Percentiles rank a stretch among this genome's conserved stretches.
Conservation (phyloP, 2,888 invertebrate genomes). For the Ferdinandea cuprea region DNA sequence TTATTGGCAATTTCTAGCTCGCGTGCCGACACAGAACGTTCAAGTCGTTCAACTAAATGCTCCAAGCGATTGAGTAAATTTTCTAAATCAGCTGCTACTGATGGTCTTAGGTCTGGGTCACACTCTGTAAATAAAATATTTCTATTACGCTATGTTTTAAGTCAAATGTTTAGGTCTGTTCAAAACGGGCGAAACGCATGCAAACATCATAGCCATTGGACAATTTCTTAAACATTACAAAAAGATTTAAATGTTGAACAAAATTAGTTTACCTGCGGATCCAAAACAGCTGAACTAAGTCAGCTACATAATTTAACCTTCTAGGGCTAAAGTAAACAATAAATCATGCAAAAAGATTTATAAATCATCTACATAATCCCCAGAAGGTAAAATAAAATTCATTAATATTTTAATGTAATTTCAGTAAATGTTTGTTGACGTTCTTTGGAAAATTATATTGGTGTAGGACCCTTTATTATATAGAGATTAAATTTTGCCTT, state of each 20-base stretch:
- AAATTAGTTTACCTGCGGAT: not conserved
- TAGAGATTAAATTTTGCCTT: too few species aligned
- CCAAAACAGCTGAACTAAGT: not conserved
- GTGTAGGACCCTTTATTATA: not conserved
- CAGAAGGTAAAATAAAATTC: not conserved
- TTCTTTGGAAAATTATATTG: not conserved
- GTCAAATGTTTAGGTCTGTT: not conserved
- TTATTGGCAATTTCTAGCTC: slow-evolving; percentile 80
- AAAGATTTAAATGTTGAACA: not conserved
- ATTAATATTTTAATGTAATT: slow-evolving; percentile 18
- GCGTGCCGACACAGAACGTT: slow-evolving; percentile 83
- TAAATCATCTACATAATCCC: not conserved
- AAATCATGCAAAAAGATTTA: not conserved
- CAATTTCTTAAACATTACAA: slow-evolving; percentile 1
- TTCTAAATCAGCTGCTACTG: slow-evolving; percentile 86
- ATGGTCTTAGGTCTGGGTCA: slow-evolving; percentile 84
- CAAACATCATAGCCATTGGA: slow-evolving; percentile 30
- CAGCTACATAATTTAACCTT: not conserved
- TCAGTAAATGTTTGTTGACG: not conserved
- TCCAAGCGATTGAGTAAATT: slow-evolving; percentile 89
- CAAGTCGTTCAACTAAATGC: slow-evolving; percentile 89
- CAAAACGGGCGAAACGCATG: slow-evolving; percentile 6
- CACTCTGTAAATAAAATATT: slow-evolving; percentile 80
- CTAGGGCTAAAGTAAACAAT: not conserved
- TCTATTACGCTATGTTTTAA: slow-evolving; percentile 8